Evolutionary conservation across 2,797 vertebrate genomes (phyloP).

Genomic region (Nannoperca australis): DNA sequence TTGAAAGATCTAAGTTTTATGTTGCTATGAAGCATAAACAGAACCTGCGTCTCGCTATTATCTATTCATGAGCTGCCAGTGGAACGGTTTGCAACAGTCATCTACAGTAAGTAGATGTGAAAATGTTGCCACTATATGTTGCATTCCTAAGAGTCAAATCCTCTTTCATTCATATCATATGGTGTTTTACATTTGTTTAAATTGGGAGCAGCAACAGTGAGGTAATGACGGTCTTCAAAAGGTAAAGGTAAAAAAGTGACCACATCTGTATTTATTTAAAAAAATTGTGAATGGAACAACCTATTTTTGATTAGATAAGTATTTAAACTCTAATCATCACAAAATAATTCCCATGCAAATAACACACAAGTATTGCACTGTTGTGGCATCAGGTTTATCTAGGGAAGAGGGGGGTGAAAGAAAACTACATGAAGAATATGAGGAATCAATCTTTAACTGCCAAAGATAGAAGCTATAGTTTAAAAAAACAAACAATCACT

Average conservation of each 20-base stretch:
- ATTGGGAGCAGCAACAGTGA: background rate
- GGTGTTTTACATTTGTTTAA: background rate
- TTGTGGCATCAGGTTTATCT: background rate
- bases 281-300: background rate
- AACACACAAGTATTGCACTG: background rate
- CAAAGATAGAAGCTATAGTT: background rate
- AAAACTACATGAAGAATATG: background rate
- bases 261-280: background rate
- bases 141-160: background rate
- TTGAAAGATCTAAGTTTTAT: constrained; percentile 7
- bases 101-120: background rate
- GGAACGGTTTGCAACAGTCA: constrained; percentile 8
- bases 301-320: background rate
- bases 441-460: background rate
- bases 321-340: background rate
- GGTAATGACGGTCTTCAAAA: background rate
- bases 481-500: background rate
- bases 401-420: background rate
- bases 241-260: background rate
- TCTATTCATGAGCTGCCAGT: constrained; percentile 15
- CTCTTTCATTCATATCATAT: constrained; percentile 4
- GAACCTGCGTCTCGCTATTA: constrained; percentile 14
- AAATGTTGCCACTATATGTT: background rate
- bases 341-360: background rate
- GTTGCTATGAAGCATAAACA: constrained; percentile 11